Evolutionary conservation across 53 echinoderm and acorn worm genomes (phyloP).

Genomic region (Paracentrotus lividus): DNA sequence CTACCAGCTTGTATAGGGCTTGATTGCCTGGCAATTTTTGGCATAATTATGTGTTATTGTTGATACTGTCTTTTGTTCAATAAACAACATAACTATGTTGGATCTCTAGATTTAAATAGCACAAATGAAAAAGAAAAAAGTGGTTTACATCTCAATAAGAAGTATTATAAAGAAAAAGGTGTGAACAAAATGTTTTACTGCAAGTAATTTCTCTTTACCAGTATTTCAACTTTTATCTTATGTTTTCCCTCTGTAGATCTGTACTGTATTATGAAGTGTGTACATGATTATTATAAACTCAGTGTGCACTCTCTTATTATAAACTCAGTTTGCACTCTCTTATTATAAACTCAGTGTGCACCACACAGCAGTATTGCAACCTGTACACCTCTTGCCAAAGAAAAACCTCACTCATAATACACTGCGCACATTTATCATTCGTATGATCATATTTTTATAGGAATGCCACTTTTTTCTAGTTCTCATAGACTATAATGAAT

Average conservation of each 20-base stretch:
- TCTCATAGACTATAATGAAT: background rate
- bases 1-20: background rate
- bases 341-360: background rate
- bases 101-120: background rate
- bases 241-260: background rate
- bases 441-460: constrained; percentile 8
- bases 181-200: background rate
- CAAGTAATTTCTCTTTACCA: background rate
- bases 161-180: too few relatives aligned
- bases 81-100: background rate
- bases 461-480: constrained; percentile 18
- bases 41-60: background rate
- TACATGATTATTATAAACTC: too few relatives aligned
- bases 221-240: background rate
- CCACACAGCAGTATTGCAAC: constrained; percentile 41
- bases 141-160: background rate
- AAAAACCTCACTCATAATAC: constrained; percentile 15
- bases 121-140: background rate
- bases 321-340: background rate
- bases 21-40: background rate
- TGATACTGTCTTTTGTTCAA: background rate
- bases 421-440: background rate
- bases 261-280: background rate
- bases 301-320: background rate
- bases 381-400: constrained; percentile 58